Evolutionary conservation across 2,797 vertebrate species (phyloP).

Genomic region (Cetoscarus ocellatus): DNA sequence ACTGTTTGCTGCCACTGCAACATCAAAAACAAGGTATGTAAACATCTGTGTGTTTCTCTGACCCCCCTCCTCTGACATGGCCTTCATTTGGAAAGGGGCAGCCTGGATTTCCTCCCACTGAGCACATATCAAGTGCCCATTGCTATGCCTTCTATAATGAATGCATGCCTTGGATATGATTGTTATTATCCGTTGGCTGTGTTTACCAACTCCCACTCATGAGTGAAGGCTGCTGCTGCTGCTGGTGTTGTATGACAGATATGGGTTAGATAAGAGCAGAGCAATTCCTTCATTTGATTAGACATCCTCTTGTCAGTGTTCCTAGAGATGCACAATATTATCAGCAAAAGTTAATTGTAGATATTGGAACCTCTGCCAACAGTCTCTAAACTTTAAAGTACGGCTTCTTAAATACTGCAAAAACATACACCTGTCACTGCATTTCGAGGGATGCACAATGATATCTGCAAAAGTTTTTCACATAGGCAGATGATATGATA

Average conservation of each 20-base stretch:
- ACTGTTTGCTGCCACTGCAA: constrained; percentile 99
- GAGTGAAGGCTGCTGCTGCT: constrained; percentile 31
- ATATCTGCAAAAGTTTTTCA: no score
- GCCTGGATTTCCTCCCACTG: constrained; percentile 7
- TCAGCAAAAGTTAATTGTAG: no score
- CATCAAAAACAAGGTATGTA: constrained; percentile 92
- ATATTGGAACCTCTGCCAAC: no score
- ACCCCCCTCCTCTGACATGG: constrained; percentile 19
- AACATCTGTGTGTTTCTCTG: neutral
- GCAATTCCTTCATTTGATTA: constrained; percentile 44
- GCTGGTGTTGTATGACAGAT: constrained; percentile 50
- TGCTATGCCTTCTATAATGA: constrained; percentile 31
- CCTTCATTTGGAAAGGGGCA: constrained; percentile 9
- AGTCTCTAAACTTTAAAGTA: no score
- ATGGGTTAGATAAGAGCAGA: constrained; percentile 47
- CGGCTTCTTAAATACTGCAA: no score
- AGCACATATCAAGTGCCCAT: constrained; percentile 10
- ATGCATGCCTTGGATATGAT: constrained; percentile 36
- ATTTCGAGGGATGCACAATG: no score
- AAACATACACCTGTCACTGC: no score
- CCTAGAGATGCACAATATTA: no score
- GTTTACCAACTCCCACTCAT: constrained; percentile 66
- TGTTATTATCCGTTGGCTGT: constrained; percentile 46
- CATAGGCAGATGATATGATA: no score
- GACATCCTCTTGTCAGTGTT: neutral